phyloP scores from a whole-genome alignment of 2,888 invertebrate genomes.

The Dinocampus coccinellae region DNA sequence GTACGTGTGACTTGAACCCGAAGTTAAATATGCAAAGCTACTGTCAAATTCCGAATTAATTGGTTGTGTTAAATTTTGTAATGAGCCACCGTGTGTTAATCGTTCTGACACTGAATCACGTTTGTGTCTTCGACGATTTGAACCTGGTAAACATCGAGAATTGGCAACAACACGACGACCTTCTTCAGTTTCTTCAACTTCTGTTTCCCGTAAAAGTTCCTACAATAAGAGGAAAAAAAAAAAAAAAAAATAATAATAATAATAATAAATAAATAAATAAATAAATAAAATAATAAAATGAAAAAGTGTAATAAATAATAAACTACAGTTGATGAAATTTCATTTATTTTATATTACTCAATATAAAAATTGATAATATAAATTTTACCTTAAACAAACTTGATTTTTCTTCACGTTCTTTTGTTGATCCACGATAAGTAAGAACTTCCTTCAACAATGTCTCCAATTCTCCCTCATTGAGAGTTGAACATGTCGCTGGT shows the following conservation, averaged over 20 bases:
- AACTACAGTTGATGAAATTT: too few relatives aligned
- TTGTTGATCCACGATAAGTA: conserved; percentile 83
- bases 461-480: conserved; percentile 83
- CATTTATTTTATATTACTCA: too few relatives aligned
- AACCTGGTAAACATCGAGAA: conserved; percentile 64
- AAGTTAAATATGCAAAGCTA: conserved; percentile 61
- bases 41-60: conserved; percentile 65
- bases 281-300: too few relatives aligned
- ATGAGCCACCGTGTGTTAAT: conserved; percentile 73
- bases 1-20: conserved; percentile 63
- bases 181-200: conserved; percentile 78
- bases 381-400: conserved; percentile 80
- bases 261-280: neutral
- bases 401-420: conserved; percentile 88
- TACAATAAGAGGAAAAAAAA: conserved; percentile 55
- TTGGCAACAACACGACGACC: conserved; percentile 66
- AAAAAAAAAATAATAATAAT: conserved; percentile 6
- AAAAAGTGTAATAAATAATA: too few relatives aligned
- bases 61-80: conserved; percentile 73
- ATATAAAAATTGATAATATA: neutral
- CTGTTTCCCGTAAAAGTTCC: conserved; percentile 83
- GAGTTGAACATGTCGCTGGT: conserved; percentile 69
- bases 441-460: conserved; percentile 87
- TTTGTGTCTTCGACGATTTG: conserved; percentile 67
- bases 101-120: conserved; percentile 71